phyloP scores from a whole-genome alignment of 37 sponge, comb jelly and placozoan genomes.

The Eunapius fragilis region DNA sequence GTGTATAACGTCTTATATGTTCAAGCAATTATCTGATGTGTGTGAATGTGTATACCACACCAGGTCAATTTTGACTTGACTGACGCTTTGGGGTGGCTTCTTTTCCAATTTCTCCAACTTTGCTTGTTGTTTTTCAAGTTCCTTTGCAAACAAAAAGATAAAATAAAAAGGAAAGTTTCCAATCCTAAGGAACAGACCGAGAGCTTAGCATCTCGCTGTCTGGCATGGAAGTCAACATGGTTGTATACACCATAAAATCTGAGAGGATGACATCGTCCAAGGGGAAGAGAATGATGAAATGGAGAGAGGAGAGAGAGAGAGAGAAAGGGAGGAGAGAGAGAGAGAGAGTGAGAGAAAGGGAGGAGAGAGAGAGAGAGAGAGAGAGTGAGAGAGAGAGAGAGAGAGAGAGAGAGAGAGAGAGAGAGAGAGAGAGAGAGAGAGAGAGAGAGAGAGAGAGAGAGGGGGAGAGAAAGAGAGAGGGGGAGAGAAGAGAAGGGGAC shows the following conservation, averaged over 20 bases:
- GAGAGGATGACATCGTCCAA: background rate
- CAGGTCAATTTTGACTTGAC: no score
- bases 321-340: no score
- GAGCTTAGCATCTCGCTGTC: conserved; percentile 52
- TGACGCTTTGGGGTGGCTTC: background rate
- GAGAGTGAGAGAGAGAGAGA: no score
- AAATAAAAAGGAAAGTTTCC: background rate
- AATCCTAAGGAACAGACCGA: conserved; percentile 14
- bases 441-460: no score
- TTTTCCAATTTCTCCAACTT: conserved; percentile 53
- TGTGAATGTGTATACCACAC: background rate
- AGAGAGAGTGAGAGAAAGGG: no score
- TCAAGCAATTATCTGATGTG: background rate
- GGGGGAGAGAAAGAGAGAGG: no score
- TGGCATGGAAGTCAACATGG: conserved; percentile 55
- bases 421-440: no score
- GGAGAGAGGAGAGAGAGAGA: no score
- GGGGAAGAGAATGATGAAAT: no score
- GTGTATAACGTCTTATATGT: background rate
- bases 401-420: no score
- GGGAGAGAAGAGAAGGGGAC: background rate
- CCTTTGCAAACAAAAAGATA: conserved; percentile 25
- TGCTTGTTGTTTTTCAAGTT: conserved; percentile 61
- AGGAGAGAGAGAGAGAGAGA: no score
- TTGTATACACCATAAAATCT: conserved; percentile 64